Conservation (phyloP, 2,888 invertebrate species). For the Cephus rjabovi region DNA sequence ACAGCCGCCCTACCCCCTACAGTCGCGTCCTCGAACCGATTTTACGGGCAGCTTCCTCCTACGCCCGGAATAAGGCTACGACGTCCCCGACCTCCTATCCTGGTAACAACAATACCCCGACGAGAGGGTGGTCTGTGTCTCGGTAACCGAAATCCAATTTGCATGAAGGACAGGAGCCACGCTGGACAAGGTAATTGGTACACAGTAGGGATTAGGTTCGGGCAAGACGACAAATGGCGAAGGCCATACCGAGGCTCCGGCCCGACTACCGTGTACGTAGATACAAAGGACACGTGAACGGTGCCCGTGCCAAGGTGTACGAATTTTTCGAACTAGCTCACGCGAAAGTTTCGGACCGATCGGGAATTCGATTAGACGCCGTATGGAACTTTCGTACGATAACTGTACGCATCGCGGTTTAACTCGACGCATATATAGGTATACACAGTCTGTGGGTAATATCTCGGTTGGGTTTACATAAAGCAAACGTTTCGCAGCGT, state of each 20-base stretch:
- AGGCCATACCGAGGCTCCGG: neutral
- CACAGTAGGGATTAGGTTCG: constrained; percentile 52
- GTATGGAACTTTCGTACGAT: neutral
- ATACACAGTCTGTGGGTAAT: neutral
- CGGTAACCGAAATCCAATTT: constrained; percentile 59
- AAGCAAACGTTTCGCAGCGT: constrained; percentile 50
- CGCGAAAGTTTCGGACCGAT: neutral
- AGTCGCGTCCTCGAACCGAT: constrained; percentile 2
- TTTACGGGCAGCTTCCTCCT: constrained; percentile 8
- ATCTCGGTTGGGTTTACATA: constrained; percentile 32
- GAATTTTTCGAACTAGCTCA: neutral
- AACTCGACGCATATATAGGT: neutral
- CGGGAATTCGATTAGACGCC: neutral
- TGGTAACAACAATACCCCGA: constrained; percentile 13
- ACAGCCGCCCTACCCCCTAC: neutral
- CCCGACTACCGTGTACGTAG: neutral
- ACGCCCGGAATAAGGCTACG: neutral
- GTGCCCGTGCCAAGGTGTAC: neutral
- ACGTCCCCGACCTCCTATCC: neutral
- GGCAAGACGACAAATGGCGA: constrained; percentile 44
- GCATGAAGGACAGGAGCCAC: constrained; percentile 47
- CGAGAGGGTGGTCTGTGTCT: constrained; percentile 15
- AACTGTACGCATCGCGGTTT: neutral
- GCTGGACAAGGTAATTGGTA: constrained; percentile 56
- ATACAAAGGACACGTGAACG: neutral